These are phyloP conservation scores for Anhinga rufa DNA, from an alignment of 2,113 vertebrate genomes.

Conservation along the genomic window DNA sequence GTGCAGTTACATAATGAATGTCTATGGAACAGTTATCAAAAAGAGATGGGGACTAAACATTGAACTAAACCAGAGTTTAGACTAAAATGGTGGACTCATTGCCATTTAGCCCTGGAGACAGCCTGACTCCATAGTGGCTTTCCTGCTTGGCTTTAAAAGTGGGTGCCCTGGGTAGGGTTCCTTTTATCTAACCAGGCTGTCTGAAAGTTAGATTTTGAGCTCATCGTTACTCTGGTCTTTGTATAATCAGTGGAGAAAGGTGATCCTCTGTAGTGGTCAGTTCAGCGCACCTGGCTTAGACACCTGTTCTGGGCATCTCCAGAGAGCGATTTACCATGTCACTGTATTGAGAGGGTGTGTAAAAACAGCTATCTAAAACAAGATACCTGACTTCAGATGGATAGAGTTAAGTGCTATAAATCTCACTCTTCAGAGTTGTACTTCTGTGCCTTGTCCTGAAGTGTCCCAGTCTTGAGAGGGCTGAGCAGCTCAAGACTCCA, in stretches of 20 bases:
- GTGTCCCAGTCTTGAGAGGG: conserved; percentile 69
- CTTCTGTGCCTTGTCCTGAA: conserved; percentile 70
- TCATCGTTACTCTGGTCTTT: background rate
- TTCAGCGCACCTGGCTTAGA: background rate
- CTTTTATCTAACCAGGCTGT: background rate
- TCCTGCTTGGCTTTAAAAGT: background rate
- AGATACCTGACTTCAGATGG: conserved; percentile 53
- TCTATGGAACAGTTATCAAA: background rate
- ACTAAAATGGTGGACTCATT: background rate
- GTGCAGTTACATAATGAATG: background rate
- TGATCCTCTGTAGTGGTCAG: background rate
- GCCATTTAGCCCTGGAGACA: background rate
- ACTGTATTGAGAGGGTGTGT: conserved; percentile 17
- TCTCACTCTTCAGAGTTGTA: conserved; percentile 70
- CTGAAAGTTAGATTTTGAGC: background rate
- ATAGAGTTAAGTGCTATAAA: conserved; percentile 69
- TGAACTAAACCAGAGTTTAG: background rate
- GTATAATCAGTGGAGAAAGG: background rate
- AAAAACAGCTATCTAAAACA: conserved; percentile 31
- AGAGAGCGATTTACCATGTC: background rate
- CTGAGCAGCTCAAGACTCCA: conserved; percentile 68
- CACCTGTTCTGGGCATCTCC: background rate
- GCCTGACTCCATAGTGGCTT: background rate
- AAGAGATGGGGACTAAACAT: background rate
- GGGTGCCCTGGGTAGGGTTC: background rate